Evolutionary conservation across 2,797 vertebrate species (phyloP).

Genomic region (Ceyx erithaca): DNA sequence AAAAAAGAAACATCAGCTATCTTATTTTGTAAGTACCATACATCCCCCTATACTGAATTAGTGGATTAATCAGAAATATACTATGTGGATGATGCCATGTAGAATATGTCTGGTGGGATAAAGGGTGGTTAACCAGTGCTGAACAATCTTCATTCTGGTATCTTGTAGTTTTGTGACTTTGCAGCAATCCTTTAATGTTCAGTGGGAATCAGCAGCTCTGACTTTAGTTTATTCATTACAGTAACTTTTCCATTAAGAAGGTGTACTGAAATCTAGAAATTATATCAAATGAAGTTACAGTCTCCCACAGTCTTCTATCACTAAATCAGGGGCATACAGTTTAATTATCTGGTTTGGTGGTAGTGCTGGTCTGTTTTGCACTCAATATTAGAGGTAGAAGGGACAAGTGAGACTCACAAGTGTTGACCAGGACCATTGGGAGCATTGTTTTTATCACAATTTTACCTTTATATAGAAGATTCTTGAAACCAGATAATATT

Average conservation of each 20-base stretch:
- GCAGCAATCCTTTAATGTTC: not conserved
- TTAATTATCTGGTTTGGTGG: not conserved
- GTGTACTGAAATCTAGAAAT: not conserved
- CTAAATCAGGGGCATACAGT: not conserved
- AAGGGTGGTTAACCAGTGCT: not conserved
- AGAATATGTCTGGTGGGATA: not conserved
- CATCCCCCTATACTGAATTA: not conserved
- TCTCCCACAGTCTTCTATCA: not conserved
- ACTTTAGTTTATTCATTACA: not conserved
- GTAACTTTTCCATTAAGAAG: not conserved
- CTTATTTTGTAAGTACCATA: not conserved
- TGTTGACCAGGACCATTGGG: not conserved
- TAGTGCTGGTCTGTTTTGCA: not conserved
- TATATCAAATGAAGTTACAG: not conserved
- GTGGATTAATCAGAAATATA: constrained; percentile 27
- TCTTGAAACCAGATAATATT: not conserved
- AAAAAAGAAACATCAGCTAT: constrained; percentile 30
- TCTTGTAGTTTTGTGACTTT: not conserved
- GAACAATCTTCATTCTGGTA: not conserved
- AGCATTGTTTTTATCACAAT: not conserved
- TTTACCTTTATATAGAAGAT: not conserved
- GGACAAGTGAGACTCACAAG: not conserved
- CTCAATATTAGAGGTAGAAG: not conserved
- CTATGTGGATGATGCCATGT: not conserved
- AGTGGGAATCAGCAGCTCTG: not conserved